These are phyloP conservation scores for Sitta carolinensis DNA, from an alignment of 2,797 vertebrate species.

Conservation along the genomic window DNA sequence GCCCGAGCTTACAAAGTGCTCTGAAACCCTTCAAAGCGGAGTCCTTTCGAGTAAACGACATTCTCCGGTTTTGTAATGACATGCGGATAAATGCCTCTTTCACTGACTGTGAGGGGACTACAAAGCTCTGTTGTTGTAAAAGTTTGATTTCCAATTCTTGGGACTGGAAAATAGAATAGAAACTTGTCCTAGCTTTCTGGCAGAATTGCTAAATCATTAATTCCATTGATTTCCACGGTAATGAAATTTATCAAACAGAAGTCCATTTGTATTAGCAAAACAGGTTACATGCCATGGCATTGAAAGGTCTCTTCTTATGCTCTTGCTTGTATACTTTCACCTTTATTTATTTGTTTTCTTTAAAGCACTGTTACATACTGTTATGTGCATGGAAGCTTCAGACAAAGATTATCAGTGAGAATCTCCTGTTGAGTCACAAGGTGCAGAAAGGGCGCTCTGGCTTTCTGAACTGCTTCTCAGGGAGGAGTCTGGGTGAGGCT, in stretches of 20 bases:
- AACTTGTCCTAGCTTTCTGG: slow-evolving; percentile 56
- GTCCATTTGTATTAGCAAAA: slow-evolving; percentile 55
- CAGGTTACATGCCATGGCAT: not conserved
- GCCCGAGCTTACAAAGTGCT: not conserved
- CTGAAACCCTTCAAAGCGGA: not conserved
- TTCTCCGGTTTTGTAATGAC: slow-evolving; percentile 4
- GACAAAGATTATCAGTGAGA: not conserved
- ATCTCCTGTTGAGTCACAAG: not conserved
- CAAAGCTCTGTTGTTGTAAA: slow-evolving; percentile 36
- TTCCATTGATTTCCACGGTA: slow-evolving; percentile 51
- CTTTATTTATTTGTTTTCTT: slow-evolving; percentile 45
- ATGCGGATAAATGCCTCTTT: slow-evolving; percentile 24
- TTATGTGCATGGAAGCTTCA: not conserved
- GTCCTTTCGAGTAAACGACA: not conserved
- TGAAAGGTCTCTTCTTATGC: slow-evolving; percentile 11
- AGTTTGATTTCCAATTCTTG: slow-evolving; percentile 53
- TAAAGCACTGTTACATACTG: not conserved
- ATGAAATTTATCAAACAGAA: slow-evolving; percentile 61
- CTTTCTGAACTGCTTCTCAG: not conserved
- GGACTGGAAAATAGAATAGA: slow-evolving; percentile 56
- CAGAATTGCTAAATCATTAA: slow-evolving; percentile 69
- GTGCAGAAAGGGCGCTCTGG: not conserved
- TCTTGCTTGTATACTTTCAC: slow-evolving; percentile 25
- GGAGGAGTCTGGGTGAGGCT: not conserved
- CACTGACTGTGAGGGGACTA: slow-evolving; percentile 5